Base-by-base conservation (phyloP, 2,113 vertebrate species). In the Tachycineta bicolor region DNA sequence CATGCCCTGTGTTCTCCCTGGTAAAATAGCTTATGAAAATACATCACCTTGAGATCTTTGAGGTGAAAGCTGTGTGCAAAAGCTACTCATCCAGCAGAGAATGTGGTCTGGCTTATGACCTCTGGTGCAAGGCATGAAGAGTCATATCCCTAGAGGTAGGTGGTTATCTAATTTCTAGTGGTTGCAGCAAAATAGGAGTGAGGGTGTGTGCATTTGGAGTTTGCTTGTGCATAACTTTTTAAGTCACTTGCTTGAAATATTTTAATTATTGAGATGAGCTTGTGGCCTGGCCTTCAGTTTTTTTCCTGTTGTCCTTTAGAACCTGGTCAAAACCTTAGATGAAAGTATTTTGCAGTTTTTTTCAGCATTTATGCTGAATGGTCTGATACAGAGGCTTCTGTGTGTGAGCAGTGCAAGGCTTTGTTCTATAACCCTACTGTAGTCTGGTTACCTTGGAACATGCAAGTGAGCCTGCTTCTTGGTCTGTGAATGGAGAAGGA, bases 1-100 rank as follows among this genome's bases (percentile, higher is more conserved):
- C 56, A 8, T 15, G 69, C 12, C 5, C 11, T 5, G 0, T 33
- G 7, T n/a, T 63, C 17, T 65, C 3, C 2, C 20, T 82, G 58
- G 16, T 73, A 41, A 82, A 85, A 56, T 29, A 69, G 6, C 6
- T 49, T 17, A 10, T 18, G 68, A 77, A 71, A 73, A 44, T 44
- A 5, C 6, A 82, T 5, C 11, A 18, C 3, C 17, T 78, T 34
- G 52, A 74, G 43, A 33, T 58, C 7, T 80, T 81, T 68, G 25
- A 49, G 33, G 20, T 41, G 12, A 12, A 24, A 59, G 16, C 19
- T 65, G 4, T 10, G 3, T 41, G 37, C 6, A 49, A 33, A 82
- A 77, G 39, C 9, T 60, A 12, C 68, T 62, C 2, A 14, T 60
- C 9, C 5, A 44, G 39, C 1, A 60, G 33, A 58, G 43, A 21